phyloP scores from a whole-genome alignment of 2,888 invertebrate species.

The Agrochola circellaris region DNA sequence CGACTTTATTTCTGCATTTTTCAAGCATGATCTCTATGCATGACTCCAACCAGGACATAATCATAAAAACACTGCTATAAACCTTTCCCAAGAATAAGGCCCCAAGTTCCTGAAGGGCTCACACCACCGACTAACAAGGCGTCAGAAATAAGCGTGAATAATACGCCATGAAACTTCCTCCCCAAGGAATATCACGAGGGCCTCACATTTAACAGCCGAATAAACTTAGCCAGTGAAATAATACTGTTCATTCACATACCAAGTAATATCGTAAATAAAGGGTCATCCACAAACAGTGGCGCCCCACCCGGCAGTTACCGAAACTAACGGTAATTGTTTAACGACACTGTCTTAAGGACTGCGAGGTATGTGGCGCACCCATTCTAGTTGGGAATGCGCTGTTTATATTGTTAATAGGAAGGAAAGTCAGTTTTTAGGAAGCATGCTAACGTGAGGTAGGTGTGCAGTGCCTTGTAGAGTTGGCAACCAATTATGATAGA shows the following conservation, averaged over 20 bases:
- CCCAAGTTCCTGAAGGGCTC: conserved; percentile 16
- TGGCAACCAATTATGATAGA: neutral
- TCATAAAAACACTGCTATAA: conserved; percentile 26
- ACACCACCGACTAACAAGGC: conserved; percentile 38
- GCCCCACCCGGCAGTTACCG: conserved; percentile 64
- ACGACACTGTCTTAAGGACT: conserved; percentile 67
- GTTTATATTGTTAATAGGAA: conserved; percentile 49
- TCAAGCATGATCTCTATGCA: neutral
- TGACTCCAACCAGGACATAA: neutral
- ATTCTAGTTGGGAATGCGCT: conserved; percentile 44
- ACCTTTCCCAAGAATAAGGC: conserved; percentile 6
- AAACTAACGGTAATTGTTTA: conserved; percentile 73
- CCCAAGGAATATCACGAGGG: conserved; percentile 50
- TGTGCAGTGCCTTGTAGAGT: neutral
- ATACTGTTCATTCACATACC: conserved; percentile 67
- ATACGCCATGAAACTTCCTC: conserved; percentile 53
- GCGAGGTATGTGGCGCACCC: conserved; percentile 58
- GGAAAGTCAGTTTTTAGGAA: conserved; percentile 38
- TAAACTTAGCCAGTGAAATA: conserved; percentile 65
- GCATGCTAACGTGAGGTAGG: neutral
- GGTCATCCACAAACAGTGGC: conserved; percentile 64
- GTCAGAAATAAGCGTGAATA: conserved; percentile 57
- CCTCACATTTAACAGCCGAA: conserved; percentile 63
- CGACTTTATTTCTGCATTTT: neutral
- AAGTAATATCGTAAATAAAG: conserved; percentile 67